Evolutionary conservation across 2,888 invertebrate genomes (phyloP).

Genomic region (Lumbricus terrestris): DNA sequence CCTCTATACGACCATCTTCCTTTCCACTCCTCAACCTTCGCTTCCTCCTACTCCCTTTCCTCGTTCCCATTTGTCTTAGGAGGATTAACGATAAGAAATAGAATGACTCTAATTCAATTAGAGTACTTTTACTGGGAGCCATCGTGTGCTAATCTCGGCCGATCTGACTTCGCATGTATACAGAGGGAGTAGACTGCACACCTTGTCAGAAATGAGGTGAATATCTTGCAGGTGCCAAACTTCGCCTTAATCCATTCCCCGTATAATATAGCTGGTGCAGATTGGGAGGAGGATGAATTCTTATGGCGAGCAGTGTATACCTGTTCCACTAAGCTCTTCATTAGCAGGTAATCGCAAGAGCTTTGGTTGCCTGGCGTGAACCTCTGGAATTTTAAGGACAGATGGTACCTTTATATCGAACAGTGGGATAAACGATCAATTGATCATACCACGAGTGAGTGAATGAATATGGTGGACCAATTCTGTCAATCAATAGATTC

Average conservation of each 20-base stretch:
- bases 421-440: neutral
- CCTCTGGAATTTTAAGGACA: neutral
- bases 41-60: neutral
- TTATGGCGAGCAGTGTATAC: neutral
- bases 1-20: too few species aligned
- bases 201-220: neutral
- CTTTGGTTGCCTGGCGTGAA: neutral
- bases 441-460: neutral
- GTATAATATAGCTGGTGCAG: neutral
- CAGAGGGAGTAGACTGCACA: neutral
- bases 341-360: neutral
- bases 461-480: too few species aligned
- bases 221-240: neutral
- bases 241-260: neutral
- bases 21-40: neutral
- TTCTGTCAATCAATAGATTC: too few species aligned
- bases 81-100: neutral
- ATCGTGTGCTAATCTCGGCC: neutral
- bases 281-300: neutral
- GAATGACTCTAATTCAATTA: neutral
- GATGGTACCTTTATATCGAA: neutral
- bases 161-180: neutral
- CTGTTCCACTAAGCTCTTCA: neutral
- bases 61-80: neutral
- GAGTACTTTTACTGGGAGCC: neutral